Evolutionary conservation across 2,113 vertebrate genomes (phyloP), one percentile per base, ranked within the genome.

Genomic region (Zingel zingel): DNA sequence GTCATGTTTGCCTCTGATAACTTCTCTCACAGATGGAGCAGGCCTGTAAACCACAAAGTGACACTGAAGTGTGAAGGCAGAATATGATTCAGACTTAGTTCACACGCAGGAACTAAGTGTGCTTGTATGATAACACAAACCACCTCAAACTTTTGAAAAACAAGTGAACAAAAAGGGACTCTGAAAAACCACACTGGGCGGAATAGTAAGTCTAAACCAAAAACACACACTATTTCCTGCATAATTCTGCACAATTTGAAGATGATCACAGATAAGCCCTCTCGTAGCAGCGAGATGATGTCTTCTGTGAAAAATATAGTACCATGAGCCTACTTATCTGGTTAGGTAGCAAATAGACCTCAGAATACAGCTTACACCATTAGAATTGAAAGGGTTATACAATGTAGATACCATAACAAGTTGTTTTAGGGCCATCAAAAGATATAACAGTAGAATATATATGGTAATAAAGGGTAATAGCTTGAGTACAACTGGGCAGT

Each of bases 141-240:
- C 48, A 39, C 81, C 39, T 77, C 5, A 25, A 15, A 63, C 57
- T 13, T 51, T 72, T 72, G 71, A 83, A 56, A 65, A n/a, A 64
- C 18, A 10, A 30, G 61, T 56, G 25, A 77, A 47, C n/a, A 47
- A n/a, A n/a, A 54, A 84, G 80, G 89, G 88, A 91, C 78, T 68
- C 3, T 56, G 9, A 64, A 70, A 83, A 89, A 81, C 14, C 67
- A 87, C 77, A 82, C 1, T 13, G 10, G 18, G 3, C 15, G 39
- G 10, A 83, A 39, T 14, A 47, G 11, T 13, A 14, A 25, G 23
- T 2, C 50, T 64, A 10, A 71, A 70, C 45, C 19, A 13, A 5
- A 13, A 30, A 14, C 27, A 56, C 6, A 25, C 10, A 33, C 2
- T 48, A 5, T 65, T 58, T 74, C 10, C 13, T 33, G 33, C 33